Conservation (phyloP, 2,888 invertebrate species). For the Drosophila greeni region DNA sequence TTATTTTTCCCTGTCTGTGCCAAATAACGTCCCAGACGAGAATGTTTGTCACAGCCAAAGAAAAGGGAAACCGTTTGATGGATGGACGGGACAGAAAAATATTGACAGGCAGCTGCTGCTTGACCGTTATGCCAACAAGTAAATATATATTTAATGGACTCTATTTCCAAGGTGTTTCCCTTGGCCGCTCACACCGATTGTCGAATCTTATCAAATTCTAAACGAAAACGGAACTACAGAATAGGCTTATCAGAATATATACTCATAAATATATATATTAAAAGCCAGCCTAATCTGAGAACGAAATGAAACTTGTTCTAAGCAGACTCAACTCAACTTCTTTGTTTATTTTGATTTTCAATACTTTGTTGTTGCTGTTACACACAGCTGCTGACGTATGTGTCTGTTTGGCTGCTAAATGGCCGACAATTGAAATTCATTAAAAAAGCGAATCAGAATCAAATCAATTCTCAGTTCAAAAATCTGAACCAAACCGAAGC, state of each 20-base stretch:
- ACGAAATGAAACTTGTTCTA: slow-evolving; percentile 28
- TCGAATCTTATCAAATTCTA: slow-evolving; percentile 10
- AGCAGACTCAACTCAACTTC: slow-evolving; percentile 30
- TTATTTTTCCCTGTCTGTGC: slow-evolving; percentile 9
- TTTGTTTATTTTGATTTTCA: slow-evolving; percentile 40
- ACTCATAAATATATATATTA: not conserved
- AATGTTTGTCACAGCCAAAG: slow-evolving; percentile 33
- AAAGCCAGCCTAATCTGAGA: slow-evolving; percentile 20
- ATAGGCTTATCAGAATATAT: slow-evolving; percentile 17
- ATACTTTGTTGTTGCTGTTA: slow-evolving; percentile 23
- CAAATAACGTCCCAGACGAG: slow-evolving; percentile 25
- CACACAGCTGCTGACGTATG: slow-evolving; percentile 39
- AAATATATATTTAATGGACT: slow-evolving; percentile 6
- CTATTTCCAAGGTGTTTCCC: slow-evolving; percentile 34
- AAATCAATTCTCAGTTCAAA: slow-evolving; percentile 13
- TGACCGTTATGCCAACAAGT: slow-evolving; percentile 3
- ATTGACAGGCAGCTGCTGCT: slow-evolving; percentile 38
- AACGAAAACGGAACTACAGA: slow-evolving; percentile 28
- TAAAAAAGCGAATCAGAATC: slow-evolving; percentile 46
- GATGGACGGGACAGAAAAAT: slow-evolving; percentile 19
- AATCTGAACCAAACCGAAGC: slow-evolving; percentile 11
- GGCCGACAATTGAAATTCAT: slow-evolving; percentile 48
- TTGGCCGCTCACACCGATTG: slow-evolving; percentile 15
- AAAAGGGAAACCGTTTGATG: slow-evolving; percentile 30
- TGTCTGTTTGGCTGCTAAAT: slow-evolving; percentile 34